A percentile compares a stretch with the other conserved stretches of the same genome.
phyloP scores from a whole-genome alignment of 2,113 vertebrate genomes.

The Hydropotes inermis region DNA sequence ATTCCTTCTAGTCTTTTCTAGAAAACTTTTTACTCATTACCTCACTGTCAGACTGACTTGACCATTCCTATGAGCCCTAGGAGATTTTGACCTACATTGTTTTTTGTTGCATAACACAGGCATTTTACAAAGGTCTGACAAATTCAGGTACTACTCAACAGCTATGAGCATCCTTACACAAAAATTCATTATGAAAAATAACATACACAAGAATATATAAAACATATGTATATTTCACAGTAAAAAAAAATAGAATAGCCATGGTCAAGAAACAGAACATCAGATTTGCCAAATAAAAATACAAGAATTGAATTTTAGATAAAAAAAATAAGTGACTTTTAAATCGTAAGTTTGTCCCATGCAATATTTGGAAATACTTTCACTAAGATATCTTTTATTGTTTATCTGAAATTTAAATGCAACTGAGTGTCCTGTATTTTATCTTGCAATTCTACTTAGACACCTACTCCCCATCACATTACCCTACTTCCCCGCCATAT shows the following conservation, averaged over 20 bases:
- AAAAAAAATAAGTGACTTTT: not conserved
- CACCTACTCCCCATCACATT: not conserved
- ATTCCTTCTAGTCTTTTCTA: not conserved
- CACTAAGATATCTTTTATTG: not conserved
- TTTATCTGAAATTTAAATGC: not conserved
- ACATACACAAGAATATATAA: not conserved
- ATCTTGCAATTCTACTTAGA: not conserved
- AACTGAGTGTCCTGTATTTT: not conserved
- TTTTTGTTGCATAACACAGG: not conserved
- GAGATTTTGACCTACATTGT: not conserved
- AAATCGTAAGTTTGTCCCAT: not conserved
- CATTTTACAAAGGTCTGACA: not conserved
- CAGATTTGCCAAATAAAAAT: not conserved
- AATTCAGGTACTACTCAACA: not conserved
- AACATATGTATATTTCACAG: not conserved
- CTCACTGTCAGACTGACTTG: not conserved
- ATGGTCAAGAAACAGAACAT: not conserved
- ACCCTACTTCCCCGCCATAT: not conserved
- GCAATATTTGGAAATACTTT: not conserved
- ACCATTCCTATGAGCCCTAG: not conserved
- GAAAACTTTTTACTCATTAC: not conserved
- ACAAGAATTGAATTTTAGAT: not conserved
- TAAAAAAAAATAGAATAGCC: not conserved
- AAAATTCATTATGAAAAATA: not conserved
- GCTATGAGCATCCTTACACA: not conserved